These are phyloP conservation scores for Stenopsyche tienmushanensis DNA, from an alignment of 1,140 invertebrate species.

Conservation along the genomic window DNA sequence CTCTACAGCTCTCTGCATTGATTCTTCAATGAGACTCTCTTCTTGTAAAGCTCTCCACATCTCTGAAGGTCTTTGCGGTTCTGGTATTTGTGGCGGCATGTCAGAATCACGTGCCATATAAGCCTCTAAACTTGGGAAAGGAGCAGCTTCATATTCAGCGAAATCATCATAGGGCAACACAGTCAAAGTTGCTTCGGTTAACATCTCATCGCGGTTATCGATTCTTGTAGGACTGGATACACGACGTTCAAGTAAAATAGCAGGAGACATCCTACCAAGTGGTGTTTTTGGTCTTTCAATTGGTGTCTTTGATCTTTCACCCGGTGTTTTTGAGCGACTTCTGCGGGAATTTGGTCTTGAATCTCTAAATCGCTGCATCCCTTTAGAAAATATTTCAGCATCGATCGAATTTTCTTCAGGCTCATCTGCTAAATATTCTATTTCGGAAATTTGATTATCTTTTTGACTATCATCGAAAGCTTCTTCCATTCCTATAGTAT, in stretches of 20 bases:
- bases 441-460: constrained; percentile 11
- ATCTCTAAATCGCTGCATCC: constrained; percentile 51
- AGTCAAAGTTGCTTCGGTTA: constrained; percentile 59
- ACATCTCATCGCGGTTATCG: constrained; percentile 53
- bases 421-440: constrained; percentile 15
- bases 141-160: constrained; percentile 29
- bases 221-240: constrained; percentile 58
- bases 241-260: constrained; percentile 59
- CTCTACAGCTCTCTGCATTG: background rate
- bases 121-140: background rate
- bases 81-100: background rate
- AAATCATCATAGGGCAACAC: constrained; percentile 53
- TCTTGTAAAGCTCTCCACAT: background rate
- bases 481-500: constrained; percentile 62
- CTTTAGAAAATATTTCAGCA: constrained; percentile 48
- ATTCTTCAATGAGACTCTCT: background rate
- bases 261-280: constrained; percentile 58
- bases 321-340: constrained; percentile 56
- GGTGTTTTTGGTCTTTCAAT: constrained; percentile 56
- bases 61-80: background rate
- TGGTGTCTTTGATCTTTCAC: constrained; percentile 56
- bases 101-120: background rate
- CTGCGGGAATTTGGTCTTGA: constrained; percentile 50
- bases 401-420: constrained; percentile 43
- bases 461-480: constrained; percentile 44